These are phyloP conservation scores for Sinotaia quadrata DNA, from an alignment of 2,888 invertebrate genomes.

Conservation along the genomic window DNA sequence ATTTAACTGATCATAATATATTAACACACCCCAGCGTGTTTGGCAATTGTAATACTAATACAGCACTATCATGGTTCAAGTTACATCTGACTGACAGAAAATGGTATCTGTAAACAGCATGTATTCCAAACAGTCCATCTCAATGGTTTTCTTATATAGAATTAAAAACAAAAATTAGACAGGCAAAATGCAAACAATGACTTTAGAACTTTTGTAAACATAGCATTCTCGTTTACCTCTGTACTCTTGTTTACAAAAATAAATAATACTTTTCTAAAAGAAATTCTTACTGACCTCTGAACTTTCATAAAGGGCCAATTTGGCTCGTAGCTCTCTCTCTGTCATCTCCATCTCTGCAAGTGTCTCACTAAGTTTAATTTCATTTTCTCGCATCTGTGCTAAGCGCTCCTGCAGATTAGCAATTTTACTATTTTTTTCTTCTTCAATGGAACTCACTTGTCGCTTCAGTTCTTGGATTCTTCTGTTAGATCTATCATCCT, in stretches of 20 bases:
- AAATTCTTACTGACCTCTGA: constrained; percentile 23
- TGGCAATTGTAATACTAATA: too few relatives aligned
- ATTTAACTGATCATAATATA: too few relatives aligned
- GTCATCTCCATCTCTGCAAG: constrained; percentile 56
- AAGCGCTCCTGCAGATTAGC: constrained; percentile 51
- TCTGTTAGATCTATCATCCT: background rate
- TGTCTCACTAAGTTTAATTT: constrained; percentile 59
- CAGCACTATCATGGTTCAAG: too few relatives aligned
- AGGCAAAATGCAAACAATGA: too few relatives aligned
- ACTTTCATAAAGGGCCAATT: constrained; percentile 52
- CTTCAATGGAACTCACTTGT: constrained; percentile 47
- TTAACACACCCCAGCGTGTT: too few relatives aligned
- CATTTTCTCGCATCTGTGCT: constrained; percentile 47
- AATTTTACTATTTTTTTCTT: constrained; percentile 57
- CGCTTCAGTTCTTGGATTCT: constrained; percentile 47
- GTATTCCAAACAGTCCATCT: too few relatives aligned
- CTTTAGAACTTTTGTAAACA: too few relatives aligned
- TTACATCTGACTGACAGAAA: too few relatives aligned
- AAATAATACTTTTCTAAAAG: background rate
- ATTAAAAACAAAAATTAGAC: too few relatives aligned
- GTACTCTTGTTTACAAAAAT: background rate
- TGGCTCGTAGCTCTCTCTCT: constrained; percentile 53
- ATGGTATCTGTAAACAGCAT: too few relatives aligned
- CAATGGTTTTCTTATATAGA: too few relatives aligned
- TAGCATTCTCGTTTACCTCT: background rate